Percentiles rank a stretch among this genome's conserved stretches.
phyloP scores from a whole-genome alignment of 2,113 vertebrate species.

The Lamprologus sp. region DNA sequence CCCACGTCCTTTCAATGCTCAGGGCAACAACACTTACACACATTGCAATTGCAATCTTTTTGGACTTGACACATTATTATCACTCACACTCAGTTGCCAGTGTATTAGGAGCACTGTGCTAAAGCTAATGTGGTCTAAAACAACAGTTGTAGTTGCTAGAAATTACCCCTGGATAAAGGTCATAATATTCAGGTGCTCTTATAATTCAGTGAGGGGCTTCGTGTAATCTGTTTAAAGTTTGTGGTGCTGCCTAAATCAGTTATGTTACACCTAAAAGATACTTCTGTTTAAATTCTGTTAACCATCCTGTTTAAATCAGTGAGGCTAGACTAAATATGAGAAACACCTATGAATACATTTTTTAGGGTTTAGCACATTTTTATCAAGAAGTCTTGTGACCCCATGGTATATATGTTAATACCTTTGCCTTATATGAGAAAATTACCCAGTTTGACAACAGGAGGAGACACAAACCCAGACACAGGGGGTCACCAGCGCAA shows the following conservation, averaged over 20 bases:
- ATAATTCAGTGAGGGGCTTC: background rate
- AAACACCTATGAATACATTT: background rate
- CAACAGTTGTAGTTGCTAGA: background rate
- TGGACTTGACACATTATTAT: background rate
- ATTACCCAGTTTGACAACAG: background rate
- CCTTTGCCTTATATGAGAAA: background rate
- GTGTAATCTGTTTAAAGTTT: background rate
- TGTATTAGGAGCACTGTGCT: background rate
- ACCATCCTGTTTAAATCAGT: background rate
- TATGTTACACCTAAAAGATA: background rate
- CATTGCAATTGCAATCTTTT: background rate
- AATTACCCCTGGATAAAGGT: background rate
- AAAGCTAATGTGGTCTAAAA: background rate
- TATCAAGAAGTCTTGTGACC: background rate
- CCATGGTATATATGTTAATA: background rate
- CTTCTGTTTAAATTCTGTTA: background rate
- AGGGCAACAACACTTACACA: background rate
- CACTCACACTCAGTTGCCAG: background rate
- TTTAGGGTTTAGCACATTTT: background rate
- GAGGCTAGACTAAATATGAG: background rate
- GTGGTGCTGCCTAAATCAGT: background rate
- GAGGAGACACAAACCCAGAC: no score
- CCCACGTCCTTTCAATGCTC: background rate
- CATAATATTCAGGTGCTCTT: background rate
- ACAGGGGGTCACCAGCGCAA: background rate